Percentiles rank a stretch among this genome's conserved stretches.
These are phyloP conservation scores for Rhamphomyia laevipes DNA, from an alignment of 2,888 invertebrate genomes.

Conservation along the genomic window DNA sequence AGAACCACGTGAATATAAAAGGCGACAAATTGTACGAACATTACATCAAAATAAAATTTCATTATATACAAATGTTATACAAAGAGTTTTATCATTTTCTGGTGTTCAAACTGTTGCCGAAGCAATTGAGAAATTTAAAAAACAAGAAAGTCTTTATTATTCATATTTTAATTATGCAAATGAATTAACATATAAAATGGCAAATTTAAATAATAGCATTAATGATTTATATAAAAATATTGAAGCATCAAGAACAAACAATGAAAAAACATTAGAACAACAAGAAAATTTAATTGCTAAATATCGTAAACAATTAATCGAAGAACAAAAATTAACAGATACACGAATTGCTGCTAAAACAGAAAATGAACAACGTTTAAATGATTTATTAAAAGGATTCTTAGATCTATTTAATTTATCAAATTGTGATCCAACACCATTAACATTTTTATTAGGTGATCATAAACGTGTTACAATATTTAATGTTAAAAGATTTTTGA, in stretches of 20 bases:
- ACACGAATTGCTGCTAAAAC: constrained; percentile 12
- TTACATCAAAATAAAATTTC: constrained; percentile 28
- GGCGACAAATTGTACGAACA: constrained; percentile 28
- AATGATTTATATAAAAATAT: constrained; percentile 31
- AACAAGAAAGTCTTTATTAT: constrained; percentile 34
- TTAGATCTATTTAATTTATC: constrained; percentile 34
- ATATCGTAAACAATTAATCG: constrained; percentile 20
- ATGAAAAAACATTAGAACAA: constrained; percentile 20
- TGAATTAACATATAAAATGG: constrained; percentile 33
- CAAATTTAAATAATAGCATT: constrained; percentile 28
- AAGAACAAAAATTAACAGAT: constrained; percentile 17
- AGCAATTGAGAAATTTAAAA: constrained; percentile 32
- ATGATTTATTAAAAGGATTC: constrained; percentile 24
- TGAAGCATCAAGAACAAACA: constrained; percentile 21
- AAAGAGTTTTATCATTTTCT: constrained; percentile 15
- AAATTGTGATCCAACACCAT: constrained; percentile 40
- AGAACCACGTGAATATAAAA: constrained; percentile 30
- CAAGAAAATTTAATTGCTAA: constrained; percentile 24
- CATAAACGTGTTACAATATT: constrained; percentile 45
- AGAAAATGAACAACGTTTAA: constrained; percentile 22
- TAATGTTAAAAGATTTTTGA: constrained; percentile 43
- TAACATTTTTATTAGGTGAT: constrained; percentile 43
- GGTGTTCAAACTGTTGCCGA: constrained; percentile 21
- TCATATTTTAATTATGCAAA: constrained; percentile 36
- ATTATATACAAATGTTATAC: constrained; percentile 28